Base-by-base conservation (phyloP, 2,113 vertebrate genomes). In the Dasyprocta punctata region DNA sequence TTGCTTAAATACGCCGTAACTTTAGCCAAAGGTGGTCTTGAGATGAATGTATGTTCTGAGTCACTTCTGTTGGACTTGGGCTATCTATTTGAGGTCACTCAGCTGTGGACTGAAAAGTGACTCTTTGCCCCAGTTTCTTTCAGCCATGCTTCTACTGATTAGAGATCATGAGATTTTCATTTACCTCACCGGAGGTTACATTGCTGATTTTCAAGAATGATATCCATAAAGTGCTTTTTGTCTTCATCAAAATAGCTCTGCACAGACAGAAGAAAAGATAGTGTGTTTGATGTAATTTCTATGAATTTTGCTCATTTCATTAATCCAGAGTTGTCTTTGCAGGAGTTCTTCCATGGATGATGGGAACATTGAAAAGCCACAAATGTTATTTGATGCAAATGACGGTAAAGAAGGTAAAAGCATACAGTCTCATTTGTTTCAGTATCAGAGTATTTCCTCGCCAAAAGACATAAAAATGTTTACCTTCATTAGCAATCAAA, bases 321-420 rank as follows among this genome's bases (percentile, higher is more conserved):
- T 98, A 58, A 98, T 60, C 7, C 89, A 96, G 36, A 91, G 86
- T 98, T 98, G 82, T 61, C 89, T 98, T 97, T 88, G 69, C 98
- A 99, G 99, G 98, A 97, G 96, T 97, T 92, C 86, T 96, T 98
- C 97, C 81, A 26, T 94, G 91, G 96, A 98, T 89, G 96, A 96
- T 67, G 58, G 0, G 5, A 97, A 33, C 56, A 63, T 54, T 82
- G 56, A 90, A 89, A 98, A 98, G 84, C 89, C 97, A 56, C 98
- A 89, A 4, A 12, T 90, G 77, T 90, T 83, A 92, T 97, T 96
- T 60, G 56, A 96, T 52, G 88, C 95, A 88, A 90, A 11, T 44
- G 98, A 98, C 97, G 98, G 94, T 78, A 92, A 92, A 87, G 94
- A 98, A 98, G 98, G 99, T 99, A 98, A 98, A 96, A 89, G 87